phyloP scores from a whole-genome alignment of 2,797 vertebrate genomes.

The Gallinago nigripennis region DNA sequence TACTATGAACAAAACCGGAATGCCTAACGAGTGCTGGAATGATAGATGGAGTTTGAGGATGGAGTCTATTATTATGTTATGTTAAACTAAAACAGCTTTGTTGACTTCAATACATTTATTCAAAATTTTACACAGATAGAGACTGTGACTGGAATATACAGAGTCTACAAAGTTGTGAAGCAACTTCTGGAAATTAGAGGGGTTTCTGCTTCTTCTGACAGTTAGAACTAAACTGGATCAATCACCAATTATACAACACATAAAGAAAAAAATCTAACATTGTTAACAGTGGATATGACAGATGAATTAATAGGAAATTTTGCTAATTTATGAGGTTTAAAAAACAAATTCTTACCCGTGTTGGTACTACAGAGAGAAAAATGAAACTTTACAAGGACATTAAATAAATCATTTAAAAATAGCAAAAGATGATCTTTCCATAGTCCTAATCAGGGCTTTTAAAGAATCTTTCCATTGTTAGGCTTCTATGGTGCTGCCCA shows the following conservation, averaged over 20 bases:
- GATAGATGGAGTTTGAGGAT: slow-evolving; percentile 14
- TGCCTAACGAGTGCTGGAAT: slow-evolving; percentile 8
- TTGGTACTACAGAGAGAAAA: neutral
- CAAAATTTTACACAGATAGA: slow-evolving; percentile 30
- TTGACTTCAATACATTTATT: slow-evolving; percentile 11
- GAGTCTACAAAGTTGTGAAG: neutral
- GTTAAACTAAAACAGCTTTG: slow-evolving; percentile 32
- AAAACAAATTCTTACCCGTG: neutral
- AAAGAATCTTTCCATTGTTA: neutral
- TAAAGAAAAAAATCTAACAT: neutral
- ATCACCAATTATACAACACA: neutral
- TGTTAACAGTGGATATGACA: neutral
- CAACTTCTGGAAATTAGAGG: neutral
- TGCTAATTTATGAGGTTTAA: neutral
- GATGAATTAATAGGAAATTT: neutral
- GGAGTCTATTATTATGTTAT: slow-evolving; percentile 17
- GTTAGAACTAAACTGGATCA: neutral
- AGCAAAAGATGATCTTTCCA: neutral
- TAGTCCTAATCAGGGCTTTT: neutral
- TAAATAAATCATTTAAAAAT: neutral
- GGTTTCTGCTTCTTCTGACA: neutral
- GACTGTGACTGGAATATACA: neutral
- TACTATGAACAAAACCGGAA: slow-evolving; percentile 38
- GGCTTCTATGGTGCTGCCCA: neutral
- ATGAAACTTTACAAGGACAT: neutral